phyloP scores from a whole-genome alignment of 2,888 invertebrate species.

The Cephalotes varians region DNA sequence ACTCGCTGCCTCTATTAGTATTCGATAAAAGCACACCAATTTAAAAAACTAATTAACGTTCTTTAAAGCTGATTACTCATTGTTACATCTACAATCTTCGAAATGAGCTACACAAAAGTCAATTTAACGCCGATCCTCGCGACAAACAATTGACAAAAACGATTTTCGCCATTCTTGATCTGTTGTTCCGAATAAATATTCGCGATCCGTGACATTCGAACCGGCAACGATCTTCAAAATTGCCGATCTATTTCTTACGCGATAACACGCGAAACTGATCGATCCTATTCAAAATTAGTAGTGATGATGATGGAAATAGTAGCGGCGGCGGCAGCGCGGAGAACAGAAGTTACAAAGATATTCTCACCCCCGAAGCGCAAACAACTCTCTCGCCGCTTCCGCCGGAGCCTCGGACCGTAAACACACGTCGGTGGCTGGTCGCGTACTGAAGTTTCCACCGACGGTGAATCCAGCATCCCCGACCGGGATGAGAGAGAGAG shows the following conservation, averaged over 20 bases:
- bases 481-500: conserved; percentile 14
- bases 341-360: conserved; percentile 34
- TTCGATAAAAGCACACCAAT: neutral
- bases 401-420: conserved; percentile 78
- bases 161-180: no score
- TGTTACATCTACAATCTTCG: neutral
- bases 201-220: neutral
- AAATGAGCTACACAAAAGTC: conserved; percentile 7
- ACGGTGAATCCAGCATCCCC: conserved; percentile 78
- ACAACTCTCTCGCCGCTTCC: conserved; percentile 76
- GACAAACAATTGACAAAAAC: neutral
- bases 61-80: conserved; percentile 3
- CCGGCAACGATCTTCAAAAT: neutral
- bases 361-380: conserved; percentile 71
- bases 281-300: neutral
- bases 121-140: neutral
- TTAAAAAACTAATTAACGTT: conserved; percentile 7
- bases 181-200: neutral
- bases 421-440: conserved; percentile 84
- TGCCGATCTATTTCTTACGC: conserved; percentile 1
- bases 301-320: neutral
- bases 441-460: conserved; percentile 84
- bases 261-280: conserved; percentile 9
- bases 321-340: neutral
- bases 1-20: neutral